Evolutionary conservation across 2,113 vertebrate genomes (phyloP).

Genomic region (Cyprinodon variegatus): DNA sequence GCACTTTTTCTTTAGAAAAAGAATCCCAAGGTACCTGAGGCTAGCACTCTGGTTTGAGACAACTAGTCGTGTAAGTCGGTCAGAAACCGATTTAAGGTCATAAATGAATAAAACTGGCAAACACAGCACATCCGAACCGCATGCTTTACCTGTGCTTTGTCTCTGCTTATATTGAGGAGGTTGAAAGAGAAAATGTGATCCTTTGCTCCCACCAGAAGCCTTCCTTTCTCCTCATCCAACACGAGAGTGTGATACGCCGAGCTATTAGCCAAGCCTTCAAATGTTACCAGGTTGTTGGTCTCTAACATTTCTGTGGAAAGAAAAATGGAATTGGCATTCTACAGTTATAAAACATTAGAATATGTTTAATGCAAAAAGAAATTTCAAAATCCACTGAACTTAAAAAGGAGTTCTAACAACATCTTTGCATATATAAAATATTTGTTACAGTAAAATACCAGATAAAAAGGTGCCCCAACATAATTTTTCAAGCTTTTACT

Average conservation of each 20-base stretch:
- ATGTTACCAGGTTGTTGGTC: conserved; percentile 92
- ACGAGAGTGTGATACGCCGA: conserved; percentile 96
- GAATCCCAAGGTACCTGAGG: conserved; percentile 58
- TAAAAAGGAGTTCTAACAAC: background rate
- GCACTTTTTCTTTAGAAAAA: conserved; percentile 66
- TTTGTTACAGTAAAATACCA: background rate
- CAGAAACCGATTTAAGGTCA: conserved; percentile 26
- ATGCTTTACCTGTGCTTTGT: conserved; percentile 86
- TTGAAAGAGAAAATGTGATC: conserved; percentile 98
- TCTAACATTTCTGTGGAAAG: conserved; percentile 93
- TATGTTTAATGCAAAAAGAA: background rate
- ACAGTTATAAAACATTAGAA: conserved; percentile 15
- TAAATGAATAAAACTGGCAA: conserved; percentile 9
- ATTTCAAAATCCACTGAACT: background rate
- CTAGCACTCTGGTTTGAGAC: conserved; percentile 37
- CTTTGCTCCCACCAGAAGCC: conserved; percentile 94
- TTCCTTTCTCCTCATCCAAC: conserved; percentile 93
- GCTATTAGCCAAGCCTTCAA: conserved; percentile 91
- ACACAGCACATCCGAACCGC: conserved; percentile 6
- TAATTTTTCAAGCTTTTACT: no score
- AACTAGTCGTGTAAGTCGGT: conserved; percentile 24
- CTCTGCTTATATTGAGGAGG: conserved; percentile 93
- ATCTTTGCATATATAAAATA: background rate
- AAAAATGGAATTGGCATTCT: conserved; percentile 42
- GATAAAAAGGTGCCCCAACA: background rate